A percentile compares a stretch with the other conserved stretches of the same genome.
Evolutionary conservation across 2,797 vertebrate genomes (phyloP).

Genomic region (Lutjanus argentimaculatus): DNA sequence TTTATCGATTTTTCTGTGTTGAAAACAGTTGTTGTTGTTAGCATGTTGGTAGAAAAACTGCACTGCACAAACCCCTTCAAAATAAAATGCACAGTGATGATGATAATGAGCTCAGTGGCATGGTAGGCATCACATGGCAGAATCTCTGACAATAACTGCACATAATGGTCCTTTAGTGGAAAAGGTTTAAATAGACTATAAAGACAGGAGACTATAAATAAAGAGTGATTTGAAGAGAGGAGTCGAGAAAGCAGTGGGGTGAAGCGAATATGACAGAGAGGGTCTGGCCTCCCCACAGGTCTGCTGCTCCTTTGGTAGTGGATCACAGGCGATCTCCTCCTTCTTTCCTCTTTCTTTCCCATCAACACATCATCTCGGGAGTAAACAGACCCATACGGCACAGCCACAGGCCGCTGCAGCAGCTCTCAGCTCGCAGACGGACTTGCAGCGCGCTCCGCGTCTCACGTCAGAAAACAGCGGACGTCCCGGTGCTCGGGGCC

Average conservation of each 20-base stretch:
- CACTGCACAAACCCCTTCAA: no score
- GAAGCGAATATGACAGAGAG: conserved; percentile 29
- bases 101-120: no score
- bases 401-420: neutral
- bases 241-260: conserved; percentile 11
- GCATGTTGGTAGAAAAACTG: no score
- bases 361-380: conserved; percentile 49
- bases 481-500: conserved; percentile 18
- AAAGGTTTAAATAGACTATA: neutral
- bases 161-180: neutral
- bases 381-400: conserved; percentile 33
- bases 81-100: no score
- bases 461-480: conserved; percentile 19
- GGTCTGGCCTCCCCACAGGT: conserved; percentile 33
- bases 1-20: no score
- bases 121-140: neutral
- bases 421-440: conserved; percentile 19
- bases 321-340: conserved; percentile 37
- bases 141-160: neutral
- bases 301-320: conserved; percentile 23
- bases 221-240: conserved; percentile 27
- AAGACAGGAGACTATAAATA: conserved; percentile 33
- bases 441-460: neutral
- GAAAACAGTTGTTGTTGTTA: no score
- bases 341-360: conserved; percentile 14